These are phyloP conservation scores for Rhagonycha lutea DNA, from an alignment of 2,888 invertebrate species.

Conservation along the genomic window DNA sequence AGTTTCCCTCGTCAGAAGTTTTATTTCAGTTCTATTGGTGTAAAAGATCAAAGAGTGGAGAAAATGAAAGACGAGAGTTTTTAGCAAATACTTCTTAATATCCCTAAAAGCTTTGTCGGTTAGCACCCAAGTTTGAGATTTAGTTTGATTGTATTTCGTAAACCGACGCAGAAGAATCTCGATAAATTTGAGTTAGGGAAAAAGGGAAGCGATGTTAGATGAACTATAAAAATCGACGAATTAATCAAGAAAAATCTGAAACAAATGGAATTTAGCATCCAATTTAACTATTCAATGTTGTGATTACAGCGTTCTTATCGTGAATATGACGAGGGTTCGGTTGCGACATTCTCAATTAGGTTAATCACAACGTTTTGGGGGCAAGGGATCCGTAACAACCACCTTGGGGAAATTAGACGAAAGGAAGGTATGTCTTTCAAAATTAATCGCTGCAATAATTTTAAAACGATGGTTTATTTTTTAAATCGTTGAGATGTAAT, in stretches of 20 bases:
- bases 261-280: not conserved
- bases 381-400: constrained; percentile 13
- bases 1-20: not conserved
- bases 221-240: not conserved
- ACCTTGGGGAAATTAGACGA: constrained; percentile 22
- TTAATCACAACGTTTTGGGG: constrained; percentile 23
- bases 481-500: not conserved
- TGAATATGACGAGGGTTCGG: constrained; percentile 25
- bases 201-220: not conserved
- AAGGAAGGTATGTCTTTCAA: constrained; percentile 11
- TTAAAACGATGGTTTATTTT: not conserved
- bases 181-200: not conserved
- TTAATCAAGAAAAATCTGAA: not conserved
- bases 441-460: constrained; percentile 13
- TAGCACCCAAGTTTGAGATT: not conserved
- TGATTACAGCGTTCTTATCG: constrained; percentile 22
- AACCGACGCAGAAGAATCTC: not conserved
- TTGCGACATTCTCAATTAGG: constrained; percentile 23
- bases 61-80: not conserved
- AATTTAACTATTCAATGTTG: constrained; percentile 15
- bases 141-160: not conserved
- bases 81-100: not conserved
- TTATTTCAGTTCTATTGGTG: not conserved
- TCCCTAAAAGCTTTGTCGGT: not conserved
- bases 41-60: not conserved